Evolutionary conservation across 1,140 invertebrate species (phyloP).

Genomic region (Drosophila fuyamai): DNA sequence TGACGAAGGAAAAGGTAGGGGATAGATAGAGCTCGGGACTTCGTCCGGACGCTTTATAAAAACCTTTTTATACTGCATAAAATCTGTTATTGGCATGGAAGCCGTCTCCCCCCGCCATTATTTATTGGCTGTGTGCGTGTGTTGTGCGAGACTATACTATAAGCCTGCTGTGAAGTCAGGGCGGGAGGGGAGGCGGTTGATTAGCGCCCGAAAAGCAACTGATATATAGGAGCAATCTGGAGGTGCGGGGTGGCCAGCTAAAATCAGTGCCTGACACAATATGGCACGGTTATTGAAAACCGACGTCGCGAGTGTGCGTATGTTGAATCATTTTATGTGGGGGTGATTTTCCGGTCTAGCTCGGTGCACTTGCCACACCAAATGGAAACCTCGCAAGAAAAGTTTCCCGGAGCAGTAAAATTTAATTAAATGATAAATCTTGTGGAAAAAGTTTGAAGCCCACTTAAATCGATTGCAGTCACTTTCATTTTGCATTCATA

Average conservation of each 20-base stretch:
- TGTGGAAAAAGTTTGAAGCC: not conserved
- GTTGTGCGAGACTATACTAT: constrained; percentile 65
- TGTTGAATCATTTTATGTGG: not conserved
- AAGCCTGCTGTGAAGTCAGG: constrained; percentile 32
- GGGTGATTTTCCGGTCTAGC: not conserved
- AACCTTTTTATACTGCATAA: constrained; percentile 37
- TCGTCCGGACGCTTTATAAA: constrained; percentile 64
- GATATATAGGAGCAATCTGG: constrained; percentile 72
- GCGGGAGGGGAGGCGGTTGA: constrained; percentile 8
- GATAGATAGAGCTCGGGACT: constrained; percentile 31
- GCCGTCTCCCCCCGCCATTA: constrained; percentile 44
- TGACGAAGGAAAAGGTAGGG: constrained; percentile 11
- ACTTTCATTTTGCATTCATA: constrained; percentile 12
- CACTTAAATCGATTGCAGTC: constrained; percentile 1
- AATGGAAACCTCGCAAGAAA: constrained; percentile 15
- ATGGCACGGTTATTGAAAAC: constrained; percentile 78
- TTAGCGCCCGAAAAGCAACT: constrained; percentile 68
- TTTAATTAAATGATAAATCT: constrained; percentile 35
- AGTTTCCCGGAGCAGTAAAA: constrained; percentile 13
- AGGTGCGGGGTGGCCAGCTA: constrained; percentile 10
- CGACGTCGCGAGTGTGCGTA: constrained; percentile 21
- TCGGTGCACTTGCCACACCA: constrained; percentile 3
- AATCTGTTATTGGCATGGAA: constrained; percentile 55
- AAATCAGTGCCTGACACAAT: constrained; percentile 69
- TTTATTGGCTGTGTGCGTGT: constrained; percentile 76